phyloP scores from a whole-genome alignment of 1,140 invertebrate genomes.

The Calephelis nemesis region DNA sequence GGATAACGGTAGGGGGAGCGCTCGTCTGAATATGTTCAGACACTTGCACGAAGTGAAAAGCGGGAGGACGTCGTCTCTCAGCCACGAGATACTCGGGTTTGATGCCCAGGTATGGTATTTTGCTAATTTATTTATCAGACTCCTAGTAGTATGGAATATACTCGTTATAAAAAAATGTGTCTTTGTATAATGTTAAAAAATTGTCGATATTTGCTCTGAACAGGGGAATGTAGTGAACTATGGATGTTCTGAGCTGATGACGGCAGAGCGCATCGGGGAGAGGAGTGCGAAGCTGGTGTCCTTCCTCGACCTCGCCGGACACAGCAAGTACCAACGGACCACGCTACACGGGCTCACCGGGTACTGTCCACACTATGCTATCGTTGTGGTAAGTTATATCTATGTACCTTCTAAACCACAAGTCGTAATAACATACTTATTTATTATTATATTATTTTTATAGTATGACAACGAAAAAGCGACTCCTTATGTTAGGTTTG shows the following conservation, averaged over 20 bases:
- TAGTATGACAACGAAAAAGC: too few species aligned
- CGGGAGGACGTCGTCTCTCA: conserved; percentile 97
- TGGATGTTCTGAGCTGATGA: conserved; percentile 94
- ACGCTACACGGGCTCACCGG: conserved; percentile 96
- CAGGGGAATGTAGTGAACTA: conserved; percentile 86
- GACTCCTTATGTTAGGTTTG: too few species aligned
- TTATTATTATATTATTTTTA: too few species aligned
- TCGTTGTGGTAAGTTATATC: conserved; percentile 87
- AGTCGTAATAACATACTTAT: too few species aligned
- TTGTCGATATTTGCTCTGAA: not conserved
- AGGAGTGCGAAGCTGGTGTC: conserved; percentile 94
- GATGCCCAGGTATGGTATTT: conserved; percentile 82
- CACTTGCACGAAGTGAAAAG: conserved; percentile 98
- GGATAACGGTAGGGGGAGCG: conserved; percentile 96
- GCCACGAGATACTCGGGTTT: conserved; percentile 97
- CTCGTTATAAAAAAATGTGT: too few species aligned
- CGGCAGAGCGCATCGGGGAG: conserved; percentile 96
- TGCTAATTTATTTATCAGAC: not conserved
- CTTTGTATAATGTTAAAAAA: too few species aligned
- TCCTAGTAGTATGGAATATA: too few species aligned
- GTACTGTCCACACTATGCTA: conserved; percentile 96
- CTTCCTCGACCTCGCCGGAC: conserved; percentile 97
- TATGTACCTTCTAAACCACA: too few species aligned
- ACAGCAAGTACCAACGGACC: conserved; percentile 97
- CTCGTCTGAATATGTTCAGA: conserved; percentile 96